phyloP scores from a whole-genome alignment of 2,888 invertebrate species.

The Ypsolopha scabrella region DNA sequence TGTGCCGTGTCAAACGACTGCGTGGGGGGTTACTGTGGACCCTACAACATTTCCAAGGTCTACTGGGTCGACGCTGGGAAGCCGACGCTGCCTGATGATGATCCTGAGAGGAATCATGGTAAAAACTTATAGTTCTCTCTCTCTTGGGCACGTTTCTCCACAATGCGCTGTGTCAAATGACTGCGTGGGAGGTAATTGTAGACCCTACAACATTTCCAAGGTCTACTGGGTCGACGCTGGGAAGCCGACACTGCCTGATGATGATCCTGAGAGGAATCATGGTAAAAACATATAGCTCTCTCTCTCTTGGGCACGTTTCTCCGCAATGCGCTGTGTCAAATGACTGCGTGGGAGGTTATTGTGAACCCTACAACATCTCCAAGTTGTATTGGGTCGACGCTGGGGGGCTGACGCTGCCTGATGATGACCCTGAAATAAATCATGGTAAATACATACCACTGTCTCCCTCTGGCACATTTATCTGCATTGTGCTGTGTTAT shows the following conservation, averaged over 20 bases:
- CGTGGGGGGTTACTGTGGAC: slow-evolving; percentile 66
- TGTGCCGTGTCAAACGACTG: slow-evolving; percentile 64
- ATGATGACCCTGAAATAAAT: slow-evolving; percentile 66
- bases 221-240: slow-evolving; percentile 76
- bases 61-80: slow-evolving; percentile 76
- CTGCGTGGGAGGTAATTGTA: slow-evolving; percentile 34
- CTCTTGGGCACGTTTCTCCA: neutral
- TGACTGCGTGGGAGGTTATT: slow-evolving; percentile 22
- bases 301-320: neutral
- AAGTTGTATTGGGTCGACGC: slow-evolving; percentile 75
- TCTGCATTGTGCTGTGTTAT: neutral
- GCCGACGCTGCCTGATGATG: slow-evolving; percentile 65
- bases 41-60: slow-evolving; percentile 71
- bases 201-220: slow-evolving; percentile 72
- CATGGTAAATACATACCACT: slow-evolving; percentile 25
- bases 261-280: slow-evolving; percentile 62
- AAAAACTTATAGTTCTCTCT: slow-evolving; percentile 4
- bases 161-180: neutral
- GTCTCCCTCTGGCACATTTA: neutral
- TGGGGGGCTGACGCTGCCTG: slow-evolving; percentile 61
- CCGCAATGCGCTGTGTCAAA: neutral
- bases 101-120: slow-evolving; percentile 59
- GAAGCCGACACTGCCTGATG: slow-evolving; percentile 61
- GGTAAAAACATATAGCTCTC: slow-evolving; percentile 20
- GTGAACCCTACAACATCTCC: slow-evolving; percentile 73